Base-by-base conservation (phyloP, 2,113 vertebrate genomes). In the Percina caprodes region DNA sequence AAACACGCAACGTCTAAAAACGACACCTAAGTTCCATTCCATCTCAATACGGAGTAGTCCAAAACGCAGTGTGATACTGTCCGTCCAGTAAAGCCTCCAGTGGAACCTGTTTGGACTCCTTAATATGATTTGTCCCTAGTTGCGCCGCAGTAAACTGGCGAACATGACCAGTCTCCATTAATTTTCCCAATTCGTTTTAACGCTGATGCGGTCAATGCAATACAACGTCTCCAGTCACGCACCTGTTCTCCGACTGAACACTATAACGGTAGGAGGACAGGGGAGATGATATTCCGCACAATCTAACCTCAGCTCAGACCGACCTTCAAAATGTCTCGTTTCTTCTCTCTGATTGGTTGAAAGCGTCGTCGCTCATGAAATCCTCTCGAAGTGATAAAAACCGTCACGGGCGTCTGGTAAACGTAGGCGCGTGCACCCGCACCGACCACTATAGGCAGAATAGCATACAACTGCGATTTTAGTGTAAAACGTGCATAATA, bases 261-360 rank as follows among this genome's bases (percentile, higher is more conserved):
- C 69, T 76, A 30, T 71, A 67, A 77, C 73, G 30, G 55, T 35
- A 15, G 69, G 56, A 77, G 69, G 69, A 78, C 83, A 83, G 69
- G 30, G 54, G 75, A 78, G 74, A 80, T 85, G 23, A 82, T 65
- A 73, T 65, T 86, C 69, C 35, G 82, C 72, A 46, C 90, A 88
- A 91, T 92, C 91, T 90, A 91, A 91, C 92, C 42, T 93, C 85
- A 30, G 80, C 79, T 79, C 80, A 70, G 60, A 55, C 35, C 63
- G 74, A 91, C 69, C 80, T 70, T 81, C 65, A 13, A 19, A 52
- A 1, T 19, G 76, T 66, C 49, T 5, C 33, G 51, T 5, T 55
- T 16, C 88, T 79, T 18, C 14, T 66, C 85, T 84, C 74, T 80
- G 91, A 94, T 95, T 95, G 94, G 94, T 83, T 86, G 67, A 73